Percentiles rank a stretch among this genome's conserved stretches.
Evolutionary conservation across 2,113 vertebrate genomes (phyloP).

Genomic region (Pseudonaja textilis): DNA sequence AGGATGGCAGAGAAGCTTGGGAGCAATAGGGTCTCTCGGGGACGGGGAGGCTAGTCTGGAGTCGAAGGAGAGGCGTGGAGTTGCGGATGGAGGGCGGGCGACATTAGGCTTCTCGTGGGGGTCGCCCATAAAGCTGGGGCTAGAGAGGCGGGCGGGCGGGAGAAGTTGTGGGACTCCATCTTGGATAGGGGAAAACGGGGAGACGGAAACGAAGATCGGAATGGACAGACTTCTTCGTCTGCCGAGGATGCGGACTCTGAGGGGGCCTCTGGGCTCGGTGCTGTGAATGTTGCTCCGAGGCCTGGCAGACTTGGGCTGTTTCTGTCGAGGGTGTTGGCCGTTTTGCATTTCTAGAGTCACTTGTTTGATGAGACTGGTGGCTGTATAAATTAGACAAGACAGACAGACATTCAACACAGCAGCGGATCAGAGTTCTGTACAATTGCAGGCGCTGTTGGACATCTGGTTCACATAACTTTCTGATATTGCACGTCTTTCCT

Average conservation of each 20-base stretch:
- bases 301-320: not conserved
- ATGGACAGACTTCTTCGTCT: not conserved
- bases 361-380: not conserved
- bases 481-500: not conserved
- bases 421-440: not conserved
- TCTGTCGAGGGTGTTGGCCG: not conserved
- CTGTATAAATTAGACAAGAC: not conserved
- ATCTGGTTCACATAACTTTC: not conserved
- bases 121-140: not conserved
- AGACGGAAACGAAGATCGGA: not conserved
- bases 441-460: not conserved
- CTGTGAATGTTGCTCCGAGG: not conserved
- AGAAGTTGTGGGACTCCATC: not conserved
- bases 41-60: not conserved
- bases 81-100: not conserved
- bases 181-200: not conserved
- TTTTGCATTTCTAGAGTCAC: not conserved
- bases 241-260: not conserved
- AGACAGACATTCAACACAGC: not conserved
- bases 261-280: not conserved
- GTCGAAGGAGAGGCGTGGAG: not conserved
- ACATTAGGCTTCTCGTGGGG: too few species aligned
- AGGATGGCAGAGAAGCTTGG: not conserved
- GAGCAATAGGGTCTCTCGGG: not conserved
- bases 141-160: not conserved